These are phyloP conservation scores for Axinella damicornis DNA, from an alignment of 37 sponge, comb jelly and placozoan species.

Conservation along the genomic window DNA sequence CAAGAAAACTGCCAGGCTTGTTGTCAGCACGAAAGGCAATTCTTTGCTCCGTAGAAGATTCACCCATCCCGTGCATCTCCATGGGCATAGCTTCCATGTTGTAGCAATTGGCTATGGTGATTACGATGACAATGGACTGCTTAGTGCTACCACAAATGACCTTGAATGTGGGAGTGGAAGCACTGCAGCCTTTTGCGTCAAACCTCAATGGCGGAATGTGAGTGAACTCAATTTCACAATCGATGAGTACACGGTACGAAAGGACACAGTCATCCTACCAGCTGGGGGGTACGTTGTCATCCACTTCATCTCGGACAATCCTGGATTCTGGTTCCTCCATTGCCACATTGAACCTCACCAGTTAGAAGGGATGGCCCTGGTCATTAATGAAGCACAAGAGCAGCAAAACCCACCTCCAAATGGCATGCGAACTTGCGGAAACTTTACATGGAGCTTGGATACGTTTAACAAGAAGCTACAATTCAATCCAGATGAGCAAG, in stretches of 20 bases:
- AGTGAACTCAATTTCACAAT: not conserved
- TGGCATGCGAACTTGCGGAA: constrained; percentile 26
- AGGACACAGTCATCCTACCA: constrained; percentile 81
- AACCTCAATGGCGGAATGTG: not conserved
- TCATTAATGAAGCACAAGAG: constrained; percentile 33
- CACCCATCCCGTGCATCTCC: constrained; percentile 77
- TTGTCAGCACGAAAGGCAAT: constrained; percentile 21
- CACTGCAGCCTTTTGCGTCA: not conserved
- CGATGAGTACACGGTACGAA: constrained; percentile 25
- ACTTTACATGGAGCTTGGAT: not conserved
- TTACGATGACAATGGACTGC: constrained; percentile 15
- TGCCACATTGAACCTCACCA: constrained; percentile 77
- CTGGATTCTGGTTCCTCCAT: constrained; percentile 82
- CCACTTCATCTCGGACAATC: constrained; percentile 62
- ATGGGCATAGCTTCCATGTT: constrained; percentile 79
- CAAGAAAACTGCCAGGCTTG: constrained; percentile 35
- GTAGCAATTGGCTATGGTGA: constrained; percentile 70
- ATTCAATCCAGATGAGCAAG: too few species aligned
- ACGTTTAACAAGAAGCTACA: too few species aligned
- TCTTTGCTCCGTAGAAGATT: not conserved
- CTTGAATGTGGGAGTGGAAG: constrained; percentile 17
- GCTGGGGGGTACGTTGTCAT: constrained; percentile 75
- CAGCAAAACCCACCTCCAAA: constrained; percentile 25
- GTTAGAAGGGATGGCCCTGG: constrained; percentile 60
- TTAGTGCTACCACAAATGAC: constrained; percentile 18